Evolutionary conservation across 2,797 vertebrate genomes (phyloP).

Genomic region (Sphenodon punctatus): DNA sequence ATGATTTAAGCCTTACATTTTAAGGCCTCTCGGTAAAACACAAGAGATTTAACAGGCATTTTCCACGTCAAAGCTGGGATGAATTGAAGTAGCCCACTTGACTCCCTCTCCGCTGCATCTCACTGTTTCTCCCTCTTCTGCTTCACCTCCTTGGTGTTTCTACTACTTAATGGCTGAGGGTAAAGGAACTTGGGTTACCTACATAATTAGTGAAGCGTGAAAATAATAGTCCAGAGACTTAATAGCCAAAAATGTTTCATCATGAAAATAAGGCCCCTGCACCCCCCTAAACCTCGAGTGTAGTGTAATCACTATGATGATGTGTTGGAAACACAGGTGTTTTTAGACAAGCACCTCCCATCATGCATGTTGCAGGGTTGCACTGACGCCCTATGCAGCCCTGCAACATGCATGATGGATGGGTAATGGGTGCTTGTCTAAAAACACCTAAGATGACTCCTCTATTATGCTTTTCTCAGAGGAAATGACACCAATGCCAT

Average conservation of each 20-base stretch:
- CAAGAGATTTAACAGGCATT: not conserved
- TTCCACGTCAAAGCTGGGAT: not conserved
- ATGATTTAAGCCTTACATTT: too few species aligned
- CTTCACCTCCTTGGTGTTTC: constrained; percentile 3
- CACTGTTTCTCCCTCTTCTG: not conserved
- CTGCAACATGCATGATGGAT: too few species aligned
- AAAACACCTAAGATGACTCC: not conserved
- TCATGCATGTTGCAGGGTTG: too few species aligned
- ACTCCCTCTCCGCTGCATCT: not conserved
- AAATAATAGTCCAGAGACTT: not conserved
- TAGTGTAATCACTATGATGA: not conserved
- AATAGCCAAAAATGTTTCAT: not conserved
- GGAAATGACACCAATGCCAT: not conserved
- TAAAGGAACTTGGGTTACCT: not conserved
- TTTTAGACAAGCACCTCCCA: too few species aligned
- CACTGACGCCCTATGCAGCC: too few species aligned
- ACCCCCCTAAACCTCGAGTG: not conserved
- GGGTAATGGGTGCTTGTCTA: too few species aligned
- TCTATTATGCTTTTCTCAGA: not conserved
- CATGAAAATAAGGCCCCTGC: not conserved
- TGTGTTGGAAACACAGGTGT: not conserved
- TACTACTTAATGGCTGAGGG: not conserved
- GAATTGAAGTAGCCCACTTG: fast-evolving
- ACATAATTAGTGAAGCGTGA: not conserved
- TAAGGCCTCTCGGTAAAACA: not conserved